Conservation (phyloP, 2,113 vertebrate species). For the Conger conger region DNA sequence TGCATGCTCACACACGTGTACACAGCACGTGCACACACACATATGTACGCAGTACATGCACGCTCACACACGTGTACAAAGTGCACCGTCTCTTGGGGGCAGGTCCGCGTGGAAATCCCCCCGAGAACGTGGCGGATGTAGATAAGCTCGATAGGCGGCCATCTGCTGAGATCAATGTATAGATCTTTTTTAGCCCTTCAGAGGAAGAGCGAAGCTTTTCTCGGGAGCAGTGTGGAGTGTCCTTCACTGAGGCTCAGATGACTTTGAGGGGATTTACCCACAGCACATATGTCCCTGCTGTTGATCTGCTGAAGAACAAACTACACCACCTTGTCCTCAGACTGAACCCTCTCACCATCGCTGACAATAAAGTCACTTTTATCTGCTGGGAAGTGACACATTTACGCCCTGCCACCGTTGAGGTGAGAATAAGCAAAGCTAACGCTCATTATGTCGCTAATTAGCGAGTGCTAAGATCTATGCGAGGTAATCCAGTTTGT, state of each 20-base stretch:
- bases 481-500: neutral
- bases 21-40: too few species aligned
- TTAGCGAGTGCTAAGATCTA: neutral
- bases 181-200: constrained; percentile 39
- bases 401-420: neutral
- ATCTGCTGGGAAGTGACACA: neutral
- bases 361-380: neutral
- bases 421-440: neutral
- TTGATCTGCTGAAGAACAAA: neutral
- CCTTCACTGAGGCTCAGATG: neutral
- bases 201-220: neutral
- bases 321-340: neutral
- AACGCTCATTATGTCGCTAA: neutral
- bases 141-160: constrained; percentile 72
- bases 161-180: constrained; percentile 66
- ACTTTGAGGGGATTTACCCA: neutral
- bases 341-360: neutral
- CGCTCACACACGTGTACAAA: constrained; percentile 15
- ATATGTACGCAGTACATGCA: too few species aligned
- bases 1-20: too few species aligned
- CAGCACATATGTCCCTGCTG: neutral
- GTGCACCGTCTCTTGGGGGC: constrained; percentile 15
- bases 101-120: constrained; percentile 51
- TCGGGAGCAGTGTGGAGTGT: neutral
- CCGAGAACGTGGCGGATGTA: constrained; percentile 56